Base-by-base conservation (phyloP, 2,113 vertebrate species). In the Lichenostomus cassidix region DNA sequence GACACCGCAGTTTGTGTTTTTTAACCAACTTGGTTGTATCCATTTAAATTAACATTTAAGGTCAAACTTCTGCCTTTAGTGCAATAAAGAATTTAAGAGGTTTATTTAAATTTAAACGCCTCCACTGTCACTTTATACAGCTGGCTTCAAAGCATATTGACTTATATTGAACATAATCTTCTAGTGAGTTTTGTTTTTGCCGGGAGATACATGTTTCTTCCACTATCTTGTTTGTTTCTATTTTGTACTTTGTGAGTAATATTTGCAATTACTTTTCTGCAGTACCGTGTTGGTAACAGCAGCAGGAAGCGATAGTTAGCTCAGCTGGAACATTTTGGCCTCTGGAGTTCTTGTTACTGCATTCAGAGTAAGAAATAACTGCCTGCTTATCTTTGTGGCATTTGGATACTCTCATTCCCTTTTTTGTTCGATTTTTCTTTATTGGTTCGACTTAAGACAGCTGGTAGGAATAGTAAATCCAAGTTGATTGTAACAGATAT, bases 251-350 rank as follows among this genome's bases (percentile, higher is more conserved):
- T 27, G 12, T 52, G 70, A 87, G 55, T 86, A 92, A 87, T 96
- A 94, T 70, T 91, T 89, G 65, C 60, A 73, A 67, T 92, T 96
- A 63, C 65, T 93, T 91, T 87, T 58, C 73, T 82, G 37, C 77
- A 69, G 25, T 77, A 23, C 60, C n/a, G 8, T 15, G 68, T 92
- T 96, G 85, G 84, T 63, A 95, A 70, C 55, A 85, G 82, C 95
- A 91, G 94, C 90, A 92, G 92, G 92, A 94, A 81, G 62, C 90
- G 42, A 35, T 46, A 55, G 83, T 79, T 92, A 87, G 90, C 90
- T 94, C 89, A 85, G 90, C 77, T 95, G 95, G 95, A 96, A 67
- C 11, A 8, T 85, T 82, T 52, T 95, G 83, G 92, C 70, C 74
- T 94, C 78, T 62, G 25, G 67, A 93, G 55, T 83, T 93, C 20